Conservation (phyloP, 2,113 vertebrate genomes). For the Columbina picui region DNA sequence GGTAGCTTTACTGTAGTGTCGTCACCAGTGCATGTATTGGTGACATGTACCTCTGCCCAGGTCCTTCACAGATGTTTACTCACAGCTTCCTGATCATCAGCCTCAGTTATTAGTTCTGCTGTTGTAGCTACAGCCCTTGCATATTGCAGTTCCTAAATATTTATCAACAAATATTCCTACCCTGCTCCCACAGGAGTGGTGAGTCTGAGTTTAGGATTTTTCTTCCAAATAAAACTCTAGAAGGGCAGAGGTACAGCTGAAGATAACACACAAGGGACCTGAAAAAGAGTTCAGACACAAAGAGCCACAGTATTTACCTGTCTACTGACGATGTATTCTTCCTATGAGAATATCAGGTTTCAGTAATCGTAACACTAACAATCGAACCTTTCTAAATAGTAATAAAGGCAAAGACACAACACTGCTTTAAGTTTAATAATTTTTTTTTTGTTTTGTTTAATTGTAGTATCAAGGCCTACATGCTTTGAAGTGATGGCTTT, state of each 20-base stretch:
- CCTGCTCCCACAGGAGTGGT: not conserved
- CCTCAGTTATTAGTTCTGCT: not conserved
- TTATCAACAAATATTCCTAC: not conserved
- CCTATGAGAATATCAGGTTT: not conserved
- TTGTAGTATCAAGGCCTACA: not conserved
- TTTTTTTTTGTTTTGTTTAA: not conserved
- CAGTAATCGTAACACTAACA: not conserved
- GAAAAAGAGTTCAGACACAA: not conserved
- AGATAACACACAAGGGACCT: fast-evolving
- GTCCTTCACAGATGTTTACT: not conserved
- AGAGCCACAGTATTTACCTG: not conserved
- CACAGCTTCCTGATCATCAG: not conserved
- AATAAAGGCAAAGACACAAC: not conserved
- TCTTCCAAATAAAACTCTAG: not conserved
- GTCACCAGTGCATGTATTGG: not conserved
- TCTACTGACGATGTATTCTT: not conserved
- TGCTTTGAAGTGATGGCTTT: not conserved
- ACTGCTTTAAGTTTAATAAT: not conserved
- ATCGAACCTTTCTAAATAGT: not conserved
- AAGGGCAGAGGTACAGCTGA: not conserved
- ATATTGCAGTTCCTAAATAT: not conserved
- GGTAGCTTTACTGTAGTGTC: not conserved
- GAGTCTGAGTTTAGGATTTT: not conserved
- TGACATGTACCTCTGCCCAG: not conserved
- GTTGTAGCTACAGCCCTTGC: not conserved